These are phyloP conservation scores for Zosterops hypoxanthus DNA, from an alignment of 2,113 vertebrate genomes.

Conservation along the genomic window DNA sequence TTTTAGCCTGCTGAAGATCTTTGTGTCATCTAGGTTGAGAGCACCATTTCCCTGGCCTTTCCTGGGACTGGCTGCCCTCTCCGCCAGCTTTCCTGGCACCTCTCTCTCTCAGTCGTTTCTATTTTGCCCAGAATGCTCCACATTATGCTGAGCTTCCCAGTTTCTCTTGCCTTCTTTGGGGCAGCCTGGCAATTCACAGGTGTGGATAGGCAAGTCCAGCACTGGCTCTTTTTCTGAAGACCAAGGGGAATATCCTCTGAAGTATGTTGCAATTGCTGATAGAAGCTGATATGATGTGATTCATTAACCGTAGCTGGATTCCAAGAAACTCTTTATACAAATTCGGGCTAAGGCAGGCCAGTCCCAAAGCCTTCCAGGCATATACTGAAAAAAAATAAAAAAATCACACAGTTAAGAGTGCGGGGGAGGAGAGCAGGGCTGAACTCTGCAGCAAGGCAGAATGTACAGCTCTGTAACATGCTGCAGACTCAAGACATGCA, in stretches of 20 bases:
- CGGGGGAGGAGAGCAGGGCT: neutral
- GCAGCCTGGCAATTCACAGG: fast-evolving
- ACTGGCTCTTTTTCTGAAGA: neutral
- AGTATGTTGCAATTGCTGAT: conserved; percentile 34
- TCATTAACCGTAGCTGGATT: conserved; percentile 26
- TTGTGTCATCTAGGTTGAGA: neutral
- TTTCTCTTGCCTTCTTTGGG: neutral
- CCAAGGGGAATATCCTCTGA: neutral
- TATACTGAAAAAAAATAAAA: neutral
- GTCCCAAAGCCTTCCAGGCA: conserved; percentile 38
- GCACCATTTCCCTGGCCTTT: fast-evolving
- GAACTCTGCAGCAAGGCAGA: conserved; percentile 1
- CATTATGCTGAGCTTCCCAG: neutral
- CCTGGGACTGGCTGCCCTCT: neutral
- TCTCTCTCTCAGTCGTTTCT: neutral
- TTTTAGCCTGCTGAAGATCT: neutral
- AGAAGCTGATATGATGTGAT: conserved; percentile 43
- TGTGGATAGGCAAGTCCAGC: neutral
- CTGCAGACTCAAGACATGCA: conserved; percentile 5
- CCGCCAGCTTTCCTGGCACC: neutral
- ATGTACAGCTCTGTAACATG: neutral
- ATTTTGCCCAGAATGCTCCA: neutral
- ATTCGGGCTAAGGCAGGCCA: neutral
- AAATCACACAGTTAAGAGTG: neutral
- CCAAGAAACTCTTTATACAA: conserved; percentile 21